Evolutionary conservation across 2,113 vertebrate genomes (phyloP).

Genomic region (Leiothrix lutea): DNA sequence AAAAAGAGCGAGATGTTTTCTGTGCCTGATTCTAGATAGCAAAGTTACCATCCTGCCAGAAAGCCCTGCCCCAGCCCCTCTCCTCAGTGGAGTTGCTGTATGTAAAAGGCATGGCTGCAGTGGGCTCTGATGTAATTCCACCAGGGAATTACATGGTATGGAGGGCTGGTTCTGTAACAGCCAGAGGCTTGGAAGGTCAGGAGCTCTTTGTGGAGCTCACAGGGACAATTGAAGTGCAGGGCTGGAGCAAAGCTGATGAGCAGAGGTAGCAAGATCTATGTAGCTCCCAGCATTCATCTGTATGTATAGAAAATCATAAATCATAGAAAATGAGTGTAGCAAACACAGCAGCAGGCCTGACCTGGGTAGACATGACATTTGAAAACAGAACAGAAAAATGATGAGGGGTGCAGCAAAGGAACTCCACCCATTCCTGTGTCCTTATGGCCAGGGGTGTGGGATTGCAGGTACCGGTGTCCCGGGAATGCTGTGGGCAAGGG

Average conservation of each 20-base stretch:
- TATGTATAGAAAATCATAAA: neutral
- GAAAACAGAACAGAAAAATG: neutral
- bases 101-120: neutral
- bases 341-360: neutral
- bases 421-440: neutral
- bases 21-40: neutral
- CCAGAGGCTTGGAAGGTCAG: accelerated
- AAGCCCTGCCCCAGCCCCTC: neutral
- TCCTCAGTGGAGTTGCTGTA: neutral
- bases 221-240: neutral
- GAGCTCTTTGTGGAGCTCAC: neutral
- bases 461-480: neutral
- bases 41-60: neutral
- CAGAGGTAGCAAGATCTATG: neutral
- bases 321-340: too few relatives aligned
- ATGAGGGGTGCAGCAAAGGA: neutral
- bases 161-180: neutral
- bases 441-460: accelerated
- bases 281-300: neutral
- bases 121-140: neutral
- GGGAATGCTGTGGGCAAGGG: neutral
- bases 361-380: neutral
- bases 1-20: neutral
- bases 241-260: neutral
- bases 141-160: accelerated